These are phyloP conservation scores for Nycticryphes semicollaris DNA, from an alignment of 2,113 vertebrate species.

Conservation along the genomic window DNA sequence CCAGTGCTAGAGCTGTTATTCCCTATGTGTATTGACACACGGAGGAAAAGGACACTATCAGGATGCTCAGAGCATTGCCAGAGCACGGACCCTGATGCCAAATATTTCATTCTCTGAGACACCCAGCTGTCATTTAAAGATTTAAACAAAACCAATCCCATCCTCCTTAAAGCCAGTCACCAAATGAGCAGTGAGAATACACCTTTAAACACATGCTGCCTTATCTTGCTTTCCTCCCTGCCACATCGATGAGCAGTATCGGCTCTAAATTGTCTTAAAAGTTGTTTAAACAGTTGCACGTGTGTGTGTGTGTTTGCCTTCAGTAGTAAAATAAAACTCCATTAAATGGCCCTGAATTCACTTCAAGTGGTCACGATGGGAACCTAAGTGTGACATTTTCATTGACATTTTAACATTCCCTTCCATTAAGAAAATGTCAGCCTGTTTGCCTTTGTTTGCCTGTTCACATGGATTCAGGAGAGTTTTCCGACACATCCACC, in stretches of 20 bases:
- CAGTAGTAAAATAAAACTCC: neutral
- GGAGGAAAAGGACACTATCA: neutral
- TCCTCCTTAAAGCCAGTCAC: neutral
- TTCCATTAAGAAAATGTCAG: slow-evolving; percentile 51
- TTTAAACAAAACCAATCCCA: neutral
- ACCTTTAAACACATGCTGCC: neutral
- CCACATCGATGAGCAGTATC: neutral
- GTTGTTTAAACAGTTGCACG: neutral
- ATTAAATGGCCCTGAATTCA: slow-evolving; percentile 24
- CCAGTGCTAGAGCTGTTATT: neutral
- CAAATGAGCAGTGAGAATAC: neutral
- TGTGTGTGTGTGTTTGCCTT: neutral
- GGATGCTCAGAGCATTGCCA: neutral
- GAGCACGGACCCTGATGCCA: accelerated
- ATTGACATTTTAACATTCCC: slow-evolving; percentile 31
- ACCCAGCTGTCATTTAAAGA: neutral
- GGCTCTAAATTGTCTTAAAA: neutral
- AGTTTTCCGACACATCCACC: neutral
- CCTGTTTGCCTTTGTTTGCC: slow-evolving; percentile 13
- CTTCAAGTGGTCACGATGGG: slow-evolving; percentile 10
- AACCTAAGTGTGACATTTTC: slow-evolving; percentile 32
- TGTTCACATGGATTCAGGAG: neutral
- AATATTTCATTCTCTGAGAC: neutral
- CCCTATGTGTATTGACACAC: neutral
- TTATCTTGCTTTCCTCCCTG: neutral